Percentiles rank a stretch among this genome's conserved stretches.
Conservation (phyloP, 2,113 vertebrate genomes). For the Tupaia tana region DNA sequence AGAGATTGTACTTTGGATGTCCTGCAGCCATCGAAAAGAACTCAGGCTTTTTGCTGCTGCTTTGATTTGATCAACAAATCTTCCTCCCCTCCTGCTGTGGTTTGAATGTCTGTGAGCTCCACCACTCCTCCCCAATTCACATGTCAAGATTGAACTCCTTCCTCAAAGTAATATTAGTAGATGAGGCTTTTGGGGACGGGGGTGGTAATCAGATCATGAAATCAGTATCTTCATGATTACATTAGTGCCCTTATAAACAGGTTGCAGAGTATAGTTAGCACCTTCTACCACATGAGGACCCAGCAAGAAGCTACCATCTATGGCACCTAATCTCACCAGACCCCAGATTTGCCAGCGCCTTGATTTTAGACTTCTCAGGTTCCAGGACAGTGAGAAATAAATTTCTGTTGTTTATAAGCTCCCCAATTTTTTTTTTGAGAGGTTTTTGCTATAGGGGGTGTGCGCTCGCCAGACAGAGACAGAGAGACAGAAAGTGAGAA, state of each 20-base stretch:
- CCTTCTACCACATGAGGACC: not conserved
- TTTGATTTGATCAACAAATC: not conserved
- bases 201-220: not conserved
- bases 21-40: not conserved
- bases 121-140: not conserved
- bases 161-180: not conserved
- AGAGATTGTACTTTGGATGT: not conserved
- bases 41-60: not conserved
- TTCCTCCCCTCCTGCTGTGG: not conserved
- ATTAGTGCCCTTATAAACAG: constrained; percentile 1
- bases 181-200: not conserved
- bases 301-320: not conserved
- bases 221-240: not conserved
- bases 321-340: not conserved
- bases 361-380: not conserved
- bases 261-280: not conserved
- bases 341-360: not conserved
- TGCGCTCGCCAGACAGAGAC: no score
- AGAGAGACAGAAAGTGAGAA: no score
- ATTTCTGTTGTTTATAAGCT: not conserved
- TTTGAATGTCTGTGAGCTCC: not conserved
- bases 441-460: no score
- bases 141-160: not conserved
- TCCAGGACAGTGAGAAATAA: not conserved
- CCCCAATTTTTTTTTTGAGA: not conserved